Percentiles rank a stretch among this genome's conserved stretches.
These are phyloP conservation scores for Dolichallabes microphthalmus DNA, from an alignment of 2,113 vertebrate genomes.

Conservation along the genomic window DNA sequence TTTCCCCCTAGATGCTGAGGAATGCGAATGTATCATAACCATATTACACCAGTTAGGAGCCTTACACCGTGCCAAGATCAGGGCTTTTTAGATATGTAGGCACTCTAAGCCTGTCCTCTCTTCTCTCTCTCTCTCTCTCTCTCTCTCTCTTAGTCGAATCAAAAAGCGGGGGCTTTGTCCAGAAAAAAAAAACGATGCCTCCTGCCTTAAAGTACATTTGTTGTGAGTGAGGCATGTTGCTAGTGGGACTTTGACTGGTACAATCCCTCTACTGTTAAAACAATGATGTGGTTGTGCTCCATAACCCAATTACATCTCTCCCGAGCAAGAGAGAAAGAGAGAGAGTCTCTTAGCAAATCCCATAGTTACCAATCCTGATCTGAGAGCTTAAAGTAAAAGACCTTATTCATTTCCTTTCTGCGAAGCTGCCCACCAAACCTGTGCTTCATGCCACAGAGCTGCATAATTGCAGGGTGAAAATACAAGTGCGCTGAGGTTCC, in stretches of 20 bases:
- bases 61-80: constrained; percentile 10
- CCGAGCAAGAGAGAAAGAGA: constrained; percentile 73
- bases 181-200: constrained; percentile 41
- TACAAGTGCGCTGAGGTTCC: not conserved
- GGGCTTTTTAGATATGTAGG: constrained; percentile 11
- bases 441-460: constrained; percentile 10
- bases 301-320: constrained; percentile 79
- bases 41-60: constrained; percentile 69
- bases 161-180: constrained; percentile 2
- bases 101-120: not conserved
- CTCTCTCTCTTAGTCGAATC: not conserved
- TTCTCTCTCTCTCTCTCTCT: not conserved
- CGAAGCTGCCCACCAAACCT: constrained; percentile 40
- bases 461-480: constrained; percentile 11
- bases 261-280: constrained; percentile 81
- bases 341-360: constrained; percentile 76
- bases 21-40: constrained; percentile 75
- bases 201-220: constrained; percentile 59
- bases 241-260: constrained; percentile 75
- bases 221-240: constrained; percentile 74
- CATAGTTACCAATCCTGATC: constrained; percentile 75
- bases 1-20: constrained; percentile 70
- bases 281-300: constrained; percentile 78
- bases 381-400: constrained; percentile 68
- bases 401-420: constrained; percentile 69